These are phyloP conservation scores for Dorcus parallelipipedus DNA, from an alignment of 2,888 invertebrate species.

Conservation along the genomic window DNA sequence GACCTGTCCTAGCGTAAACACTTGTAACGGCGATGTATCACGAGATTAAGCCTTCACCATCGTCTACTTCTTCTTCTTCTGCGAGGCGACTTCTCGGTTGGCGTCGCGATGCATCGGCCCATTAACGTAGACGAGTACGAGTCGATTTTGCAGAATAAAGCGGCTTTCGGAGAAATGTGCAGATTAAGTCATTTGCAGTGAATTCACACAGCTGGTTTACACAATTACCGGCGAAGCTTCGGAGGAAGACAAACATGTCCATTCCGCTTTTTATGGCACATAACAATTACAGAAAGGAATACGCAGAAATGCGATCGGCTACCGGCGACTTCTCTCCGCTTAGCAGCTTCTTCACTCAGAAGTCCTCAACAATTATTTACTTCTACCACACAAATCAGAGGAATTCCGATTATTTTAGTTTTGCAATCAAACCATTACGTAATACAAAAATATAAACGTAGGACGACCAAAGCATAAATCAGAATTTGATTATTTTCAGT, in stretches of 20 bases:
- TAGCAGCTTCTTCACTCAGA: neutral
- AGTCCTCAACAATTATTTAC: constrained; percentile 15
- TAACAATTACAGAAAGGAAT: constrained; percentile 41
- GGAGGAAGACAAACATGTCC: constrained; percentile 39
- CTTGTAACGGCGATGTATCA: constrained; percentile 25
- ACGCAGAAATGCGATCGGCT: constrained; percentile 32
- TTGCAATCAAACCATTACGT: too few species aligned
- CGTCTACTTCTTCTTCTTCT: neutral
- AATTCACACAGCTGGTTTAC: constrained; percentile 40
- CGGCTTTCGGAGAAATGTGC: constrained; percentile 35
- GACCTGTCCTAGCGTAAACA: constrained; percentile 22
- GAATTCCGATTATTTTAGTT: too few species aligned
- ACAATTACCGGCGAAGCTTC: constrained; percentile 36
- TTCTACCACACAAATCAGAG: neutral
- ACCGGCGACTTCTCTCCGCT: neutral
- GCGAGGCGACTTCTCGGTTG: too few species aligned
- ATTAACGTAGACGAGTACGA: neutral
- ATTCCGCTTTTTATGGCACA: constrained; percentile 41
- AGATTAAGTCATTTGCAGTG: constrained; percentile 42
- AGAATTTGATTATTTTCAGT: too few species aligned
- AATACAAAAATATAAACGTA: too few species aligned
- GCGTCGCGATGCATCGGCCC: too few species aligned
- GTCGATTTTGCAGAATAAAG: constrained; percentile 3
- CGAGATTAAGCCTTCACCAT: constrained; percentile 19
- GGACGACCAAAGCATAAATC: too few species aligned